Evolutionary conservation across 2,113 vertebrate species (phyloP), one percentile per base, ranked within the genome.

Genomic region (Toxostoma redivivum): DNA sequence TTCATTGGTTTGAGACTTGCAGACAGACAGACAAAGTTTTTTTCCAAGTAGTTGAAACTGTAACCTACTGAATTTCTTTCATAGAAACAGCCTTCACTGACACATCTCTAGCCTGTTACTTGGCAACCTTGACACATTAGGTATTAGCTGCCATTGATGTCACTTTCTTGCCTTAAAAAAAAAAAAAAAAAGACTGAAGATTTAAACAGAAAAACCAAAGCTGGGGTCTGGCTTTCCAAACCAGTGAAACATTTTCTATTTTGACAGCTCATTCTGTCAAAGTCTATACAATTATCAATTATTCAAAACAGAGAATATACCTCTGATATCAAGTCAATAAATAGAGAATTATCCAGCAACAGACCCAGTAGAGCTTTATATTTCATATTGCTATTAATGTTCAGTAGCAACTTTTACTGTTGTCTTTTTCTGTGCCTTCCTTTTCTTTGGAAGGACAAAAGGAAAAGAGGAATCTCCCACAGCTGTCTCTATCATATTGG

Each of bases 81-180:
- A 23, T 2, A 62, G 65, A 84, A 81, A 40, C 44, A 81, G 57
- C 30, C 56, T 94, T 89, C 81, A 31, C 51, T 76, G 92, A 84
- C 95, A 92, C 17, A 60, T 87, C 53, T 71, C 51, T 51, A 79
- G 61, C 61, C 54, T 67, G 92, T 95, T 95, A 91, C 90, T 91
- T 87, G 84, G 93, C 92, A 97, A 95, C 93, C 81, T 85, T 91
- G 93, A 94, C 85, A 91, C 73, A 51, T 67, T 56, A 62, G 87
- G 56, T 78, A 89, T 89, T 87, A 92, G 35, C n/a, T 94, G 79
- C 66, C 84, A 81, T 76, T 5, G 1, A 62, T 51, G 81, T 64
- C 77, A 81, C 27, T 67, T 90, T 85, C 51, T 77, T 12, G 37
- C 37, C 14, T n/a, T 25, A 15, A 33, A 45, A 30, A 40, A 74